phyloP scores from a whole-genome alignment of 2,797 vertebrate genomes.

The Tragopan temminckii region DNA sequence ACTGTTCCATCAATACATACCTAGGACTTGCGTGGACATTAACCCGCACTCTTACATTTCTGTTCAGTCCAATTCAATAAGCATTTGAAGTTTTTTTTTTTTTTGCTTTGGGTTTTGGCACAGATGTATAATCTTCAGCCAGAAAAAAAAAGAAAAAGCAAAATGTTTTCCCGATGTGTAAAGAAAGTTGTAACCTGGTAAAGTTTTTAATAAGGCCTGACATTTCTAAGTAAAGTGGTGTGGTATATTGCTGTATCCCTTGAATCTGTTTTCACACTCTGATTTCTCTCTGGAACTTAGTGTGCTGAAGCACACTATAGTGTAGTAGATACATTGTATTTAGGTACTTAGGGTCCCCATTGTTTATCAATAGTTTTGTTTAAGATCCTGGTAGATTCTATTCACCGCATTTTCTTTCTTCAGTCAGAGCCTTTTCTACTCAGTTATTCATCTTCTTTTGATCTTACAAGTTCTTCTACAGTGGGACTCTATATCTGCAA shows the following conservation, averaged over 20 bases:
- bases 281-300: not conserved
- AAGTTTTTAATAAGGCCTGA: not conserved
- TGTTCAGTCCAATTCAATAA: not conserved
- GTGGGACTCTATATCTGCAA: not conserved
- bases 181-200: not conserved
- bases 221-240: not conserved
- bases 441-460: conserved; percentile 25
- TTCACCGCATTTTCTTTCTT: not conserved
- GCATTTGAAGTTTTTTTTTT: not conserved
- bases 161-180: not conserved
- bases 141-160: not conserved
- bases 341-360: not conserved
- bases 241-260: not conserved
- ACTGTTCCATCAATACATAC: not conserved
- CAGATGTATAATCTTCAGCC: not conserved
- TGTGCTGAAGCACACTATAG: not conserved
- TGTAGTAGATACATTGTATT: not conserved
- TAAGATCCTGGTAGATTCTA: not conserved
- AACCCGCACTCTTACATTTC: not conserved
- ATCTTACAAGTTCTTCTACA: not conserved
- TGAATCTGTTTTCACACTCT: not conserved
- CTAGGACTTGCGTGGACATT: not conserved
- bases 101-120: not conserved
- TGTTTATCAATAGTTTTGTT: not conserved
- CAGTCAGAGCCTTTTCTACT: not conserved